phyloP scores from a whole-genome alignment of 2,797 vertebrate genomes.

The Hafferia zeledoni region DNA sequence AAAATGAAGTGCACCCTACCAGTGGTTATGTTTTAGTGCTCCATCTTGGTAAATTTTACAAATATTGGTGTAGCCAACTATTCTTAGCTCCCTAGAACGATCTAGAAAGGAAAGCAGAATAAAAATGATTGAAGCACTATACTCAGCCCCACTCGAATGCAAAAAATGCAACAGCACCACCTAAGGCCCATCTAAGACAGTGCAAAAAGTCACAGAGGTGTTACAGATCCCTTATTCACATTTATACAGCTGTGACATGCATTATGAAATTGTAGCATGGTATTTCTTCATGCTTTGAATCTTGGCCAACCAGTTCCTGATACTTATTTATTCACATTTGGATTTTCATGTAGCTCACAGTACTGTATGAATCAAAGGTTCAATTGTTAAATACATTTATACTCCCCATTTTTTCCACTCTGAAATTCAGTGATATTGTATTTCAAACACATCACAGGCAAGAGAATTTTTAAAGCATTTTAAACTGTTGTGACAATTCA shows the following conservation, averaged over 20 bases:
- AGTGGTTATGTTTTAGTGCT: slow-evolving; percentile 25
- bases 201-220: not conserved
- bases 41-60: slow-evolving; percentile 40
- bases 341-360: slow-evolving; percentile 22
- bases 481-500: not conserved
- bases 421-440: not conserved
- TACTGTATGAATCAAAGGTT: slow-evolving; percentile 25
- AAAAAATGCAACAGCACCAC: slow-evolving; percentile 73
- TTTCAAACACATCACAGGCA: not conserved
- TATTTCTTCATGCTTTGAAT: slow-evolving; percentile 26
- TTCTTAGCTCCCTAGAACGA: not conserved
- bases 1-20: slow-evolving; percentile 37
- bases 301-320: slow-evolving; percentile 4
- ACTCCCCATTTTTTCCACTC: slow-evolving; percentile 17
- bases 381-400: not conserved
- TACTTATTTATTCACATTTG: slow-evolving; percentile 10
- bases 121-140: not conserved
- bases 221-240: not conserved
- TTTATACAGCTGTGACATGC: slow-evolving; percentile 54
- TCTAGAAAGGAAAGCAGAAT: slow-evolving; percentile 25
- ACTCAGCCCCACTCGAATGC: not conserved
- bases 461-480: not conserved
- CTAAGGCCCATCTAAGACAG: slow-evolving; percentile 55
- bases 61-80: slow-evolving; percentile 20
- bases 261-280: slow-evolving; percentile 3